phyloP scores from a whole-genome alignment of 1,140 invertebrate genomes.

The Drosophila takahashii region DNA sequence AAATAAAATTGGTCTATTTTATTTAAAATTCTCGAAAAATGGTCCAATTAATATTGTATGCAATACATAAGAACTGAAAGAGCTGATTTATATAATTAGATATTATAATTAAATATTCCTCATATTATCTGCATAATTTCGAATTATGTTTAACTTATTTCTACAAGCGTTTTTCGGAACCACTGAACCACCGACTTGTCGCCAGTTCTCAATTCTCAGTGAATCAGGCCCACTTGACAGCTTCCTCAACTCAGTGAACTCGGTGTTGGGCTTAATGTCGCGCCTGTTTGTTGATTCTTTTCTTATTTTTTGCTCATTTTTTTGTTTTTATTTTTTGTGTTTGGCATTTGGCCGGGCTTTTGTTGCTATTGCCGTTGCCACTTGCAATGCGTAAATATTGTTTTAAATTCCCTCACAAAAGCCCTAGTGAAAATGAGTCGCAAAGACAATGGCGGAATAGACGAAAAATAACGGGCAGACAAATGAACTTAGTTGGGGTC shows the following conservation, averaged over 20 bases:
- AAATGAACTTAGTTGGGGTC: conserved; percentile 63
- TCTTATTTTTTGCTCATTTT: not conserved
- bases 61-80: too few relatives aligned
- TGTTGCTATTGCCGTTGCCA: conserved; percentile 16
- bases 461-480: conserved; percentile 48
- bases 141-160: not conserved
- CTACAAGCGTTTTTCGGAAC: not conserved
- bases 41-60: too few relatives aligned
- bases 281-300: conserved; percentile 35
- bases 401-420: conserved; percentile 64
- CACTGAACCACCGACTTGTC: not conserved
- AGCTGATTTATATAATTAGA: too few relatives aligned
- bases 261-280: conserved; percentile 48
- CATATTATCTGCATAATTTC: not conserved
- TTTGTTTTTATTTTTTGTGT: conserved; percentile 8
- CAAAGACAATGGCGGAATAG: conserved; percentile 45
- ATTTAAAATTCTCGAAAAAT: too few relatives aligned
- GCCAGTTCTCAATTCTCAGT: conserved; percentile 1
- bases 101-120: too few relatives aligned
- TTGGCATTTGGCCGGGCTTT: conserved; percentile 10
- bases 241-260: conserved; percentile 13
- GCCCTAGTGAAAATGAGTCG: conserved; percentile 54
- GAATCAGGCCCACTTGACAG: conserved; percentile 15
- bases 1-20: too few relatives aligned
- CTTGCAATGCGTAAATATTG: conserved; percentile 70